Percentiles rank a stretch among this genome's conserved stretches.
phyloP scores from a whole-genome alignment of 2,888 invertebrate genomes.

The Hyles lineata region DNA sequence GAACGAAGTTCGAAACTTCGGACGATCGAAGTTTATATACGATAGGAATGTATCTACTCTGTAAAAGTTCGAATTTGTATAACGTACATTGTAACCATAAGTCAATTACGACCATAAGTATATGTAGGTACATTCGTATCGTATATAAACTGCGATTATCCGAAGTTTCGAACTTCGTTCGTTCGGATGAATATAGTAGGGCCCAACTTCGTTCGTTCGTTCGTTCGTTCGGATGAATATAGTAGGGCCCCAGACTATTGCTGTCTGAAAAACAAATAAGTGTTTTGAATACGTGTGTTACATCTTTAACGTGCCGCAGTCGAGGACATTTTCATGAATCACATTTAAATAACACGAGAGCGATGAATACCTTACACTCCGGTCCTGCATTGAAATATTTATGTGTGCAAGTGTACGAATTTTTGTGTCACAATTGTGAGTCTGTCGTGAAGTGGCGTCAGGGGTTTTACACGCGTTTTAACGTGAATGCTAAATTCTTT shows the following conservation, averaged over 20 bases:
- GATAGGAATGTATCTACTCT: too few species aligned
- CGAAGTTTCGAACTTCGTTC: too few species aligned
- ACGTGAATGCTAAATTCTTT: constrained; percentile 31
- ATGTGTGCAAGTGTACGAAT: constrained; percentile 54
- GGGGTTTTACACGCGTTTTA: constrained; percentile 33
- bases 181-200: too few species aligned
- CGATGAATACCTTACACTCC: constrained; percentile 61
- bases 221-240: too few species aligned
- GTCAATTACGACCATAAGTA: too few species aligned
- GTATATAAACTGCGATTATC: too few species aligned
- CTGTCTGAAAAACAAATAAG: constrained; percentile 13
- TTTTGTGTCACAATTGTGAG: constrained; percentile 44
- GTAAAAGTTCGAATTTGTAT: too few species aligned
- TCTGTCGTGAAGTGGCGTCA: constrained; percentile 31
- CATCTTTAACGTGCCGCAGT: constrained; percentile 32
- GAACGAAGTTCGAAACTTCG: too few species aligned
- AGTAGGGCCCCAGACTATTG: not conserved
- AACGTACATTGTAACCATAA: too few species aligned
- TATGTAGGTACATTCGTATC: too few species aligned
- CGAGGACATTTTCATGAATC: constrained; percentile 61
- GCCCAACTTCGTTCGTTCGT: too few species aligned
- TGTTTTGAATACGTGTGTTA: constrained; percentile 3
- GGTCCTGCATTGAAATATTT: constrained; percentile 60
- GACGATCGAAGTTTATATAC: too few species aligned
- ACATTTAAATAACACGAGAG: constrained; percentile 62